Base-by-base conservation (phyloP, 2,888 invertebrate genomes). In the Pollenia amentaria region DNA sequence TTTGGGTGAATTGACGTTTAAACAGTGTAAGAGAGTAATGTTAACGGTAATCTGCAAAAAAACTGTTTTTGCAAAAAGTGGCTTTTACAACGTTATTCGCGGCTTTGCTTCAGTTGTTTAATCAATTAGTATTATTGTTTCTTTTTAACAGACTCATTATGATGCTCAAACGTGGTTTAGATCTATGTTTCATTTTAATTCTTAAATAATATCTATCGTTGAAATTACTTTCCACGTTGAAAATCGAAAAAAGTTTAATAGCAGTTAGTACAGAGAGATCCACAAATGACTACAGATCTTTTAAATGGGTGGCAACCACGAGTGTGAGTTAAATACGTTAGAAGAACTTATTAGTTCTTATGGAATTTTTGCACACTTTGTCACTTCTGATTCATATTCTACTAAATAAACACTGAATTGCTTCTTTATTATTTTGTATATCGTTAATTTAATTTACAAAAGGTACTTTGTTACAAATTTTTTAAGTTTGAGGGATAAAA, bases 381-480 rank as follows among this genome's bases (percentile, higher is more conserved):
- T 77, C 44, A 65, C 44, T 55, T 10, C 44, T 78, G 69, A 78
- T 69, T 78, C 69, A 67, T 69, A 18, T 78, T 78, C 69, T 48
- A n/a, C 9, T 40, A 10, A n/a, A 53, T 11, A 75, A 62, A 57
- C 9, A 44, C 10, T 57, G 38, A 3, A 1, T 48, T 48, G 21
- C 3, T 38, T 29, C 11, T 55, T 55, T 9, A 6, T 57, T 8
- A 8, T 14, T 29, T 48, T 48, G 38, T 10, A 48, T 8, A 38
- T n/a, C 29, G 29, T 6, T 29, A 29, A 3, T 6, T 29, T 3
- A 29, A 29, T 29, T 29, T 29, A 29, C 29, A 29, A 29, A 6
- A 29, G 6, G 29, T 29, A 29, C n/a, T n/a, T n/a, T n/a, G n/a
- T n/a, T 29, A 29, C 29, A 29, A 29, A 6, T 6, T 3, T 29